phyloP scores from a whole-genome alignment of 2,113 vertebrate genomes.

The Sus scrofa region T2T-Sscrofa CM000817.6:147367001-147367500 shows the following conservation, averaged over 20 bases:
- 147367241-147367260: background rate
- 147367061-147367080: background rate
- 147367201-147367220: background rate
- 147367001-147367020: background rate
- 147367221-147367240: background rate
- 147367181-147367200: background rate
- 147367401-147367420: constrained; percentile 1
- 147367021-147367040: background rate
- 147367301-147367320: background rate
- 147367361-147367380: background rate
- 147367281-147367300: background rate
- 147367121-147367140: background rate
- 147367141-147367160: background rate
- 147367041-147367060: background rate
- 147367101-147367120: background rate
- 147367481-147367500: background rate
- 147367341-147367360: background rate
- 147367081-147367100: background rate
- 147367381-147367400: background rate
- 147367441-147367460: background rate
- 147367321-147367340: background rate
- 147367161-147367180: background rate
- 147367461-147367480: background rate
- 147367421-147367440: background rate
- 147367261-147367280: background rate